Evolutionary conservation across 2,888 invertebrate genomes (phyloP), one percentile per base, ranked within the genome.

Genomic region (Andrena hattorfiana): DNA sequence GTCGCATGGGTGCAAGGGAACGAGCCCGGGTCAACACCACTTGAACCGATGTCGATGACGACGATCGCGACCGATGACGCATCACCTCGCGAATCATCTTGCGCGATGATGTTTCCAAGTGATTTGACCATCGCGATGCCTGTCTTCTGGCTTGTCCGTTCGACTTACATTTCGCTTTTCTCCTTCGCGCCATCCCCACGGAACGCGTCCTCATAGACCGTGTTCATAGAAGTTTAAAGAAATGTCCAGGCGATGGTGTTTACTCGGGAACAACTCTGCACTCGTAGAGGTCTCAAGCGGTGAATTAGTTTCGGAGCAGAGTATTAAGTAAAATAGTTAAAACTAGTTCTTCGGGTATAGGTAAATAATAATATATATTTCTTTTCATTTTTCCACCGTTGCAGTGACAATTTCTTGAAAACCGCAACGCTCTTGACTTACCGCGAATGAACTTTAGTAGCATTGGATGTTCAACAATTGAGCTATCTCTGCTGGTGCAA

Each of bases 11-110:
- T 88, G 87, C 85, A 90, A 86, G 90, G 87, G 89, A 90, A 87
- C 87, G 79, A 90, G 85, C 86, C 64, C 84, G 90, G 93, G 92
- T 93, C 92, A 93, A 92, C 91, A 92, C 92, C 92, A 93, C 93
- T 93, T 93, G 93, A 93, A 93, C 93, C 89, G 92, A 92, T 93
- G 88, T 89, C 92, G 93, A 93, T 93, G 92, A 92, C 88, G 89
- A 87, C 83, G 83, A 90, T 89, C 86, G 84, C 86, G 70, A 88
- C 85, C 83, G 88, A 90, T 92, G 93, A 92, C 92, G 92, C 92
- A 92, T 91, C 89, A 78, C 67, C 63, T 85, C 92, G 92, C 93
- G 91, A 92, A 93, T 93, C 91, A 90, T 91, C 90, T 90, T 90
- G 89, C 89, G 85, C 77, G 84, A 76, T 84, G 80, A 89, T 82